A percentile compares a stretch with the other conserved stretches of the same genome.
These are phyloP conservation scores for Gouania willdenowi DNA, from an alignment of 2,797 vertebrate species.

Conservation along the genomic window DNA sequence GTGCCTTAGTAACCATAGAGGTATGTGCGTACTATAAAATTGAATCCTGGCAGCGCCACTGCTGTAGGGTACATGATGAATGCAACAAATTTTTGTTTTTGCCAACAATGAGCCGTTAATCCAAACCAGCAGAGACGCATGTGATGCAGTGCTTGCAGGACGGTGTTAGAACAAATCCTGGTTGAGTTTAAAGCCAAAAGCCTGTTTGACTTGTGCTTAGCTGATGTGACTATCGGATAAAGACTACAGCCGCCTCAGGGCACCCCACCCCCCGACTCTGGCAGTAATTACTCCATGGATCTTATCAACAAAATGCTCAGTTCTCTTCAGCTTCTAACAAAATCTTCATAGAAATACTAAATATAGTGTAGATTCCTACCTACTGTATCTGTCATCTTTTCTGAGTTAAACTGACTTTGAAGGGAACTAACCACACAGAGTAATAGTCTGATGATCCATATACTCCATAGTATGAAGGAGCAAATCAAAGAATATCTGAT, in stretches of 20 bases:
- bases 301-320: slow-evolving; percentile 55
- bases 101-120: background rate
- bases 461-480: no score
- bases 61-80: background rate
- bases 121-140: slow-evolving; percentile 2
- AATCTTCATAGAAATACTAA: no score
- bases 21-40: no score
- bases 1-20: no score
- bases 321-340: no score
- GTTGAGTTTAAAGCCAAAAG: slow-evolving; percentile 14
- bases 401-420: no score
- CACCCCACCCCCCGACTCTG: slow-evolving; percentile 42
- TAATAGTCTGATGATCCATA: no score
- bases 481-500: no score
- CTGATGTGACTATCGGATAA: slow-evolving; percentile 27
- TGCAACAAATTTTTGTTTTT: slow-evolving; percentile 4
- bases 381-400: no score
- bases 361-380: no score
- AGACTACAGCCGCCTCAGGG: slow-evolving; percentile 30
- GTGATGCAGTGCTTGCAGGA: background rate
- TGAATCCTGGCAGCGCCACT: no score
- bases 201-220: slow-evolving; percentile 37
- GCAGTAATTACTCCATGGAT: slow-evolving; percentile 39
- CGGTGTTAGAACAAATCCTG: slow-evolving; percentile 1
- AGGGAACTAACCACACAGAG: no score